A percentile compares a stretch with the other conserved stretches of the same genome.
Conservation (phyloP, 2,888 invertebrate species). For the Melieria omissa region DNA sequence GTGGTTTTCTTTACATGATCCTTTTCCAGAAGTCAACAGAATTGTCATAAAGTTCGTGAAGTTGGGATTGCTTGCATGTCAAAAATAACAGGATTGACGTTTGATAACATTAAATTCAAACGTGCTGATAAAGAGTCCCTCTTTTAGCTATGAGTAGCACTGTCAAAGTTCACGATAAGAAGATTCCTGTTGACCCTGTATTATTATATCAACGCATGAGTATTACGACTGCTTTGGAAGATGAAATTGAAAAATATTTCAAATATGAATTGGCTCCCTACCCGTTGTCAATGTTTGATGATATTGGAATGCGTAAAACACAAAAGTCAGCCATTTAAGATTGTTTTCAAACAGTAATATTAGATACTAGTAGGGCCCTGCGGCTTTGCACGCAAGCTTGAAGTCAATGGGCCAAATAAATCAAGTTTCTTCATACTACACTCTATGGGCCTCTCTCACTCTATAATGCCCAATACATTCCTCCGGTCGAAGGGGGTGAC, state of each 20-base stretch:
- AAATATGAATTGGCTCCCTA: constrained; percentile 34
- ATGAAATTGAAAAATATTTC: constrained; percentile 34
- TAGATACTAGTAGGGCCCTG: constrained; percentile 15
- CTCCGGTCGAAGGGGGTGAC: too few species aligned
- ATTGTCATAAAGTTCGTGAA: constrained; percentile 48
- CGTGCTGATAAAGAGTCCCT: constrained; percentile 55
- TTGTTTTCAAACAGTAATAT: constrained; percentile 20
- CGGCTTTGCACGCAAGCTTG: too few species aligned
- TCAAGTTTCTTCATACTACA: too few species aligned
- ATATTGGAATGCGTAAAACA: constrained; percentile 35
- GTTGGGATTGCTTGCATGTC: constrained; percentile 51
- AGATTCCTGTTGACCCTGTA: constrained; percentile 50
- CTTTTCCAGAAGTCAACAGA: constrained; percentile 46
- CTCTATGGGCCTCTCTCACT: too few species aligned
- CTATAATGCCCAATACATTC: too few species aligned
- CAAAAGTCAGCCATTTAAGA: constrained; percentile 27
- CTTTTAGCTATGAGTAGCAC: constrained; percentile 52
- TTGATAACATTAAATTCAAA: constrained; percentile 57
- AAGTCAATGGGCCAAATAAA: too few species aligned
- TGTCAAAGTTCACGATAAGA: constrained; percentile 56
- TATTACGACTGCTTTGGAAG: constrained; percentile 30
- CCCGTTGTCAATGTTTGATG: constrained; percentile 33
- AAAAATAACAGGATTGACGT: constrained; percentile 49
- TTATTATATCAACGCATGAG: constrained; percentile 39
- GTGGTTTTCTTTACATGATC: constrained; percentile 57